These are phyloP conservation scores for Baryphthengus martii DNA, from an alignment of 2,113 vertebrate species.

Conservation along the genomic window DNA sequence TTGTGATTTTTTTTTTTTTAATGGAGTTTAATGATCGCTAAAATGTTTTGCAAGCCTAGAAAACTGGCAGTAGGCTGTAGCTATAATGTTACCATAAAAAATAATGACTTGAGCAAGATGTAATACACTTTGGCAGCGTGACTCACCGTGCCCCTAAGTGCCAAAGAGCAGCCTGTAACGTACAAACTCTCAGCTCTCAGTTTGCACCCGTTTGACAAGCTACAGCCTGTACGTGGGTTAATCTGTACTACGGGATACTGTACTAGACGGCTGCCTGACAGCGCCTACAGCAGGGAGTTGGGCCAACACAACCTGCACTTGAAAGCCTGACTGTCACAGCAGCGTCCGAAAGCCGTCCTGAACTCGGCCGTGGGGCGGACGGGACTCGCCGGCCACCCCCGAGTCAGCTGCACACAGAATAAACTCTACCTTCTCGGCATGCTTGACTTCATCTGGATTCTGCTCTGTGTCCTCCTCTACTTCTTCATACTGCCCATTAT, in stretches of 20 bases:
- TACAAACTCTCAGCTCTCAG: background rate
- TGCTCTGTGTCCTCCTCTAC: slow-evolving; percentile 76
- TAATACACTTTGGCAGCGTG: background rate
- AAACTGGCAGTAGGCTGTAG: background rate
- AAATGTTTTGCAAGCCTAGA: background rate
- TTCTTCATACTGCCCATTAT: slow-evolving; percentile 94
- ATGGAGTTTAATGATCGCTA: background rate
- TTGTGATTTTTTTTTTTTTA: background rate
- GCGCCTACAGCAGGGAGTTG: background rate
- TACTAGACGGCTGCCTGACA: background rate
- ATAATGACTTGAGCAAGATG: background rate
- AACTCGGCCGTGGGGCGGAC: rapidly evolving
- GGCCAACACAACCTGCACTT: background rate
- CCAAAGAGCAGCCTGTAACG: background rate
- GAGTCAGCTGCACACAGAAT: background rate
- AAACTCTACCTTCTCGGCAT: slow-evolving; percentile 85
- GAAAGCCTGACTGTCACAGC: background rate
- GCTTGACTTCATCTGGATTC: slow-evolving; percentile 79
- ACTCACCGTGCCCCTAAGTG: background rate
- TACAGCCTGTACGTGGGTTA: background rate
- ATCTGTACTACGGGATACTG: background rate
- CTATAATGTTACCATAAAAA: background rate
- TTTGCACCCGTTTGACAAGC: background rate
- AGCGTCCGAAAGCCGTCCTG: background rate
- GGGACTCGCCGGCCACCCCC: background rate